Conservation (phyloP, 1,140 invertebrate genomes). For the Bombus soroeensis region DNA sequence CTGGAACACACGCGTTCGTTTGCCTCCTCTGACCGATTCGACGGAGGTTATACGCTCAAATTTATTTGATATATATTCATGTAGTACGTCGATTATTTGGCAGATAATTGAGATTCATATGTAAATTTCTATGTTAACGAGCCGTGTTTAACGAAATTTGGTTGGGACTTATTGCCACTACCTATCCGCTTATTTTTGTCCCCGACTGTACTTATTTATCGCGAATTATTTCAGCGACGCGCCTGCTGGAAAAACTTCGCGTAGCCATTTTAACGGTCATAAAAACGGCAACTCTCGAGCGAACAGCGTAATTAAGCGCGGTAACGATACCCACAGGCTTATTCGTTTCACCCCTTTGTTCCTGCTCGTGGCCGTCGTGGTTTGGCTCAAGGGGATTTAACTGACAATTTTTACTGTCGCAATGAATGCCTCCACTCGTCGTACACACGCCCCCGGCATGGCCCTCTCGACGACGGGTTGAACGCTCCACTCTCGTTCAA, state of each 20-base stretch:
- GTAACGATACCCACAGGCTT: slow-evolving; percentile 16
- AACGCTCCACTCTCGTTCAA: neutral
- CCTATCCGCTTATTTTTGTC: no score
- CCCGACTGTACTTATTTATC: slow-evolving; percentile 17
- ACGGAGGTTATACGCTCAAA: no score
- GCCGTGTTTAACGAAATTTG: neutral
- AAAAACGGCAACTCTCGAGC: slow-evolving; percentile 19
- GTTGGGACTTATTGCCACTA: no score
- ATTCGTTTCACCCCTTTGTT: slow-evolving; percentile 44
- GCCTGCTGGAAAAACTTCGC: neutral
- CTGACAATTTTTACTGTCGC: slow-evolving; percentile 25
- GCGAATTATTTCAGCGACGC: neutral
- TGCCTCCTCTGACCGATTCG: no score
- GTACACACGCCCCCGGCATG: neutral
- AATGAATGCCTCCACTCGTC: neutral
- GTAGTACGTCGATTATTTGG: no score
- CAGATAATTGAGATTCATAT: no score
- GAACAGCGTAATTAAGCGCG: slow-evolving; percentile 42
- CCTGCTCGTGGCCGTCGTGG: slow-evolving; percentile 5
- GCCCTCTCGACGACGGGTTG: neutral
- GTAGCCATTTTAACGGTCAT: neutral
- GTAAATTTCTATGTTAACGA: no score
- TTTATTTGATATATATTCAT: no score
- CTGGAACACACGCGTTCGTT: no score
- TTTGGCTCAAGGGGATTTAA: neutral